Base-by-base conservation (phyloP, 2,797 vertebrate species). In the Lepus townsendii region DNA sequence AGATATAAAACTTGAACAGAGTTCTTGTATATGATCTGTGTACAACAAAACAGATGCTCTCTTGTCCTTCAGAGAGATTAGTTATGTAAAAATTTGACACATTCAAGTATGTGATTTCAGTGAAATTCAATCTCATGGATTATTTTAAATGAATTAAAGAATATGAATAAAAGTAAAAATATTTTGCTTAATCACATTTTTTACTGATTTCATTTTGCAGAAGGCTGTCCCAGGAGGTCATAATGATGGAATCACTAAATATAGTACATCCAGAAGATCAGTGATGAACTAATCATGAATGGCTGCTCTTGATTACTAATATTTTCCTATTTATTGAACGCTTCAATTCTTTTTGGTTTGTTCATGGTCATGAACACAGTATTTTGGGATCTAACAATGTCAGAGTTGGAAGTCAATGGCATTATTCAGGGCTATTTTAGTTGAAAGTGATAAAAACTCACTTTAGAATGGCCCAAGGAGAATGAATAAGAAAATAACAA, bases 111-210 rank as follows among this genome's bases (percentile, higher is more conserved):
- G 78, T 65, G 68, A 88, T 68, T 86, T 88, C 63, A 83, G 26
- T 65, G 50, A 91, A 57, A 13, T 20, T 71, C 68, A 86, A 52
- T 93, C 50, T 90, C 52, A 60, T 52, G 52, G 93, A 69, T 83
- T 92, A 91, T 89, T 73, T 82, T 91, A 89, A 83, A 14, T 93
- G 10, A 19, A 82, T 87, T 68, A 93, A 86, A n/a, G 30, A 57
- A 83, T 35, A 79, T 65, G 32, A 95, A 86, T 78, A 93, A 91
- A 72, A 19, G 24, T 83, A 38, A 89, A 91, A 79, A 75, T 7
- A 95, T 80, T 92, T 22, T 91, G 52, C 2, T 83, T 92, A 65
- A 69, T 89, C 63, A 68, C 38, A 60, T 83, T 13, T 75, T 91
- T 72, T 12, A 69, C 42, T 20, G n/a, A 38, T 96, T 91, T 83